Evolutionary conservation across 2,888 invertebrate genomes (phyloP).

Genomic region (Stenodema calcarata): DNA sequence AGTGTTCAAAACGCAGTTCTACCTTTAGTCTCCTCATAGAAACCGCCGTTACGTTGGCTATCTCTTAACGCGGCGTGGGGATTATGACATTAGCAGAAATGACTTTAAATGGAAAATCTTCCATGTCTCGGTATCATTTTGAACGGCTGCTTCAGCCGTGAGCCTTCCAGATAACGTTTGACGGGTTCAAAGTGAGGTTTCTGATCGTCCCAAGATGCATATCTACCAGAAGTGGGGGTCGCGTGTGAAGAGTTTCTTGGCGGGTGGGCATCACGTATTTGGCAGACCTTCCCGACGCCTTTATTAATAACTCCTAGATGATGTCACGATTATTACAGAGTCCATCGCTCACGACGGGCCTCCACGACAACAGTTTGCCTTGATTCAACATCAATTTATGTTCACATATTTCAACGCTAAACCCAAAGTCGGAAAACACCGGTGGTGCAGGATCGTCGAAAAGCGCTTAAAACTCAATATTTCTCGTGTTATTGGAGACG

Average conservation of each 20-base stretch:
- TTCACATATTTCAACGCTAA: no score
- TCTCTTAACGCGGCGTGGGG: no score
- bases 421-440: no score
- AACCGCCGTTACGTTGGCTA: no score
- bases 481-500: no score
- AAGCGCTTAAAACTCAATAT: no score
- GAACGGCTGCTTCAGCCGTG: not conserved
- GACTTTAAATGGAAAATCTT: not conserved
- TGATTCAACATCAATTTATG: no score
- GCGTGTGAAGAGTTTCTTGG: conserved; percentile 8
- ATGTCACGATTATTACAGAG: conserved; percentile 6
- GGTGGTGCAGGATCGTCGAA: no score
- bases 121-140: not conserved
- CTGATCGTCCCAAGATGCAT: not conserved
- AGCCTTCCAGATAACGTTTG: not conserved
- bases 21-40: no score
- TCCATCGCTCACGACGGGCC: not conserved
- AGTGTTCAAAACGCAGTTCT: no score
- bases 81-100: no score
- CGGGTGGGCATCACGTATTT: not conserved
- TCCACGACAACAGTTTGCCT: no score
- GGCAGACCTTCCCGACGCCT: conserved; percentile 10
- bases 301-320: conserved; percentile 22
- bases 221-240: not conserved
- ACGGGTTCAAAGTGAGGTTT: conserved; percentile 3